Evolutionary conservation across 2,797 vertebrate genomes (phyloP).

Genomic region (Eupleurogrammus muticus): DNA sequence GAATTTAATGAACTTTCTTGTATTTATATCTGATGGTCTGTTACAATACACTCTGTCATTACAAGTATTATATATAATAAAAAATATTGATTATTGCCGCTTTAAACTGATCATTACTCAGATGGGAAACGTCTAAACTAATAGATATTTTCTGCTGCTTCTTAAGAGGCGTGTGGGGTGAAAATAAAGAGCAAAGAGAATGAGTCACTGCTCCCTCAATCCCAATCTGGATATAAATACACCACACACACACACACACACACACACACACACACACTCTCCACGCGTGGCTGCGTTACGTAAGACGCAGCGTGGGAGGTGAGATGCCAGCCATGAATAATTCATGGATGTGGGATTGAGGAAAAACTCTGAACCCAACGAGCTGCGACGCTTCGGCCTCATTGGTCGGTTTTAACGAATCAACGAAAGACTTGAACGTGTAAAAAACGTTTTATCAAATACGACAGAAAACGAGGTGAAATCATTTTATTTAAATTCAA

Average conservation of each 20-base stretch:
- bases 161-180: conserved; percentile 64
- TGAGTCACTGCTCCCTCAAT: conserved; percentile 80
- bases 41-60: no score
- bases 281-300: conserved; percentile 77
- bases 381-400: no score
- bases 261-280: conserved; percentile 59
- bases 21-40: no score
- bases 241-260: conserved; percentile 76
- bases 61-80: no score
- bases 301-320: conserved; percentile 78
- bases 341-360: conserved; percentile 72
- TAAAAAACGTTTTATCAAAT: conserved; percentile 15
- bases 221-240: conserved; percentile 81
- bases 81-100: no score
- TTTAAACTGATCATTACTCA: conserved; percentile 11
- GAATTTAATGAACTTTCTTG: conserved; percentile 3
- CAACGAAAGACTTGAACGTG: no score
- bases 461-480: conserved; percentile 11
- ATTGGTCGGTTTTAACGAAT: conserved; percentile 13
- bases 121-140: conserved; percentile 56
- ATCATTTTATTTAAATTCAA: no score
- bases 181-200: conserved; percentile 79
- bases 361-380: conserved; percentile 40
- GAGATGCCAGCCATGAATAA: conserved; percentile 73
- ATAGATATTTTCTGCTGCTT: conserved; percentile 38